Conservation (phyloP, 2,113 vertebrate species). For the Isurus oxyrinchus region DNA sequence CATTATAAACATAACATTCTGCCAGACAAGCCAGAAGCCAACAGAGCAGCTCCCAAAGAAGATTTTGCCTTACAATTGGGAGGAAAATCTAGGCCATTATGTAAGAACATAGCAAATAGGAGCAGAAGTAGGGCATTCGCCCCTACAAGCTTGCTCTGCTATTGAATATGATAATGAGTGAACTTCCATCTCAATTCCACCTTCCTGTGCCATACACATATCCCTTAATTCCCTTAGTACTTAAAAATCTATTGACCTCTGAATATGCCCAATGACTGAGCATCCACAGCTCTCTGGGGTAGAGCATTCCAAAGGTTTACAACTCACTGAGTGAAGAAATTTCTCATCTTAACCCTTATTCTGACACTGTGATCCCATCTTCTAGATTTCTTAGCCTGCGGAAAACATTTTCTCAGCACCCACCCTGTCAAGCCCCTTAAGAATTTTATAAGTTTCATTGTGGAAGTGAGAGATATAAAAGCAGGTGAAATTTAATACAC, state of each 20-base stretch:
- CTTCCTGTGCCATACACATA: too few relatives aligned
- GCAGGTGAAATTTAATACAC: background rate
- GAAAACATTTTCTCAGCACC: background rate
- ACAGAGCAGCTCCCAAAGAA: background rate
- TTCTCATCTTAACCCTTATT: background rate
- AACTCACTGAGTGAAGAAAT: background rate
- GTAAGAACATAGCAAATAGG: background rate
- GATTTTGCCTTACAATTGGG: background rate
- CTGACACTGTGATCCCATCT: background rate
- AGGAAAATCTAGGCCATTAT: background rate
- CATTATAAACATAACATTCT: background rate
- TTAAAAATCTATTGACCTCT: background rate
- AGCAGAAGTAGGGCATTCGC: too few relatives aligned
- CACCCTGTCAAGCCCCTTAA: background rate
- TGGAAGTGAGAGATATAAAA: background rate
- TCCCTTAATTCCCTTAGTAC: background rate
- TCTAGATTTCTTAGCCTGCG: too few relatives aligned
- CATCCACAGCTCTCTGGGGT: too few relatives aligned
- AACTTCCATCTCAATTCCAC: background rate
- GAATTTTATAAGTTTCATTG: background rate
- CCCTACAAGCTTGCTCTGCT: too few relatives aligned
- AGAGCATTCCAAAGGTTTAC: background rate
- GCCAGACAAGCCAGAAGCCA: background rate
- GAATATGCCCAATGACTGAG: background rate
- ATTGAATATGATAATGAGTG: too few relatives aligned